Conservation (phyloP, 2,888 invertebrate species). For the Podabrus alpinus region DNA sequence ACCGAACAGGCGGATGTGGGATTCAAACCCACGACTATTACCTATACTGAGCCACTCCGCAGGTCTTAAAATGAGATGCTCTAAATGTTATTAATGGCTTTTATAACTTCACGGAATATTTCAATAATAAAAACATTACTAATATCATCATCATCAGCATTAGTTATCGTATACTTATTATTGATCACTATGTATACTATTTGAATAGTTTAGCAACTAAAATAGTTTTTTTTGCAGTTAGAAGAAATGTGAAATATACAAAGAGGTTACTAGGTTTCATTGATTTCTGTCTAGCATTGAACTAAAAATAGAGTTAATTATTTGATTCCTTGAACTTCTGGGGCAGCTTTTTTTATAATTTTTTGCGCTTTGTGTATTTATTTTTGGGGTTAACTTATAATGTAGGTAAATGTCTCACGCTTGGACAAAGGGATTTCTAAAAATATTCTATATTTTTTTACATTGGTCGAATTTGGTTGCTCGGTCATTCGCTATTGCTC, state of each 20-base stretch:
- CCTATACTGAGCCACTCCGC: no score
- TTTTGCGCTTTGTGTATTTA: neutral
- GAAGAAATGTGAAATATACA: neutral
- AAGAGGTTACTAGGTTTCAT: slow-evolving; percentile 2
- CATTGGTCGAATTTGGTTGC: no score
- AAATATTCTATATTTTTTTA: no score
- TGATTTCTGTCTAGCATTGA: slow-evolving; percentile 8
- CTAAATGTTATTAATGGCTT: no score
- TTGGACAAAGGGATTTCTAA: no score
- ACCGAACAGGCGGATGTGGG: neutral
- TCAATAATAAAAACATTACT: no score
- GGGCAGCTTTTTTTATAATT: neutral
- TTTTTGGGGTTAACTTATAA: neutral
- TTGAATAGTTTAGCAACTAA: neutral
- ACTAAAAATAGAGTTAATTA: slow-evolving; percentile 21
- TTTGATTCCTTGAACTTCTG: slow-evolving; percentile 24
- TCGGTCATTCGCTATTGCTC: no score
- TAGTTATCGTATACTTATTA: no score
- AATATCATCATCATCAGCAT: no score
- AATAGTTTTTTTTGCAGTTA: neutral
- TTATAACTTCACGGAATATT: no score
- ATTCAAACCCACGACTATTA: neutral
- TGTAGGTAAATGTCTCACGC: neutral
- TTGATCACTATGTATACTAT: neutral
- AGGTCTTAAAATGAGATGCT: neutral